Evolutionary conservation across 92 coral and sea anemone genomes (phyloP).

Genomic region (Phenganax stokvisi): DNA sequence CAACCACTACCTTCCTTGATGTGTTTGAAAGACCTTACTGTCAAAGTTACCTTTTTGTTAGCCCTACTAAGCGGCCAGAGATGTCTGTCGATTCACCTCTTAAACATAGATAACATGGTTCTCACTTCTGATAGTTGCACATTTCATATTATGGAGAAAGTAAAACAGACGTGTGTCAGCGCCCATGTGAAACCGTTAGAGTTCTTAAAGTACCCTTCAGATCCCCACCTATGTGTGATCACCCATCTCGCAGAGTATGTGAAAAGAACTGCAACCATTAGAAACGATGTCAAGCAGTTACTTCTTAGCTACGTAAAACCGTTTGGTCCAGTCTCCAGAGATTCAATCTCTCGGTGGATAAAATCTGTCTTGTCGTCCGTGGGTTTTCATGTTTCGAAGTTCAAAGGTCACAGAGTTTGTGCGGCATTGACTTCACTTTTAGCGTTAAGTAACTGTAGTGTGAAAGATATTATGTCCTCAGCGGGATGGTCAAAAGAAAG

Average conservation of each 20-base stretch:
- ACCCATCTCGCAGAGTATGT: conserved; percentile 1
- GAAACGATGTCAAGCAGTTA: too few relatives aligned
- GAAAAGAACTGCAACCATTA: background rate
- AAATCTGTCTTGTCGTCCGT: too few relatives aligned
- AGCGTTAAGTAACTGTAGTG: conserved; percentile 29
- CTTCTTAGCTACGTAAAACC: too few relatives aligned
- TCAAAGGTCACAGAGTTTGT: conserved; percentile 42
- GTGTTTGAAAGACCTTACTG: conserved; percentile 36
- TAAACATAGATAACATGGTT: conserved; percentile 13
- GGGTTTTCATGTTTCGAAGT: background rate
- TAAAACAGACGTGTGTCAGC: background rate
- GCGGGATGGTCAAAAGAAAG: conserved; percentile 52
- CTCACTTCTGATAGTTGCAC: background rate
- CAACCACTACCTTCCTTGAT: background rate
- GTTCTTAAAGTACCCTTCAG: background rate
- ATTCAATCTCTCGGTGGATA: too few relatives aligned
- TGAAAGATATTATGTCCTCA: conserved; percentile 48
- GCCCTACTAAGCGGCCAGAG: conserved; percentile 43
- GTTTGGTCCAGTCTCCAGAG: too few relatives aligned
- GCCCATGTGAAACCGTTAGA: conserved; percentile 3
- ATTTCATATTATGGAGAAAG: background rate
- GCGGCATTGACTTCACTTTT: conserved; percentile 39
- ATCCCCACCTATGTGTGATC: conserved; percentile 34
- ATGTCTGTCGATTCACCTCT: conserved; percentile 36
- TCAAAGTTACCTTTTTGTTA: conserved; percentile 33